Base-by-base conservation (phyloP, 1,140 invertebrate species). In the Hylaeus anthracinus region DNA sequence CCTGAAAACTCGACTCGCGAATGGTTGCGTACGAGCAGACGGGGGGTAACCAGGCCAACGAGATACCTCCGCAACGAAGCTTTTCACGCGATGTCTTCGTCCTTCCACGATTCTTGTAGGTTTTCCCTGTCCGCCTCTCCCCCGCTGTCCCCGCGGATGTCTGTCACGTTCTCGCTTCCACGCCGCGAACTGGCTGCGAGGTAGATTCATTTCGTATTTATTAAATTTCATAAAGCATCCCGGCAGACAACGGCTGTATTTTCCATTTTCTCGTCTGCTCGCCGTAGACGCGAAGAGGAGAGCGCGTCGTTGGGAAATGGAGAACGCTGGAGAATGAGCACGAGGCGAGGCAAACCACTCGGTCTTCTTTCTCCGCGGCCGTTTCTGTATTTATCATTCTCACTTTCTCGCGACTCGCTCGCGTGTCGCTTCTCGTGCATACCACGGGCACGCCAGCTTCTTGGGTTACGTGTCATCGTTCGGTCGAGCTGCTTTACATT, bases 141-240 rank as follows among this genome's bases (percentile, higher is more conserved):
- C 6, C 43, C 0, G 10, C 1, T 43, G 26, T n/a, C n/a, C 45
- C 45, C n/a, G 2, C 14, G 8, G 12, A 8, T 14, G 10, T 60
- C 66, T 56, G 1, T 48, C 51, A 55, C 78, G 70, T 55, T 58
- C 41, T n/a, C 39, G 63, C 10, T 72, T 58, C 51, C 51, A 26
- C 55, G 37, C 55, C 14, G 56, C 58, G 71, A 55, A 63, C 65
- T 75, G 55, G 65, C 63, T 63, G n/a, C 61, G 39, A 56, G 81
- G 86, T 86, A 91, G 90, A 93, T 92, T 92, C 92, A 92, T 93
- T 91, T 91, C 89, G 90, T 92, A 92, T 92, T 93, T 93, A 93
- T 93, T 92, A 92, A 93, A 92, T 93, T 93, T 92, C 88, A 92
- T 92, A 92, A 93, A 93, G 90, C 89, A 90, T 88, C 86, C 81